Base-by-base conservation (phyloP, 30 jellyfish, hydroid and myxozoan genomes). In the Aurelia coerulea region DNA sequence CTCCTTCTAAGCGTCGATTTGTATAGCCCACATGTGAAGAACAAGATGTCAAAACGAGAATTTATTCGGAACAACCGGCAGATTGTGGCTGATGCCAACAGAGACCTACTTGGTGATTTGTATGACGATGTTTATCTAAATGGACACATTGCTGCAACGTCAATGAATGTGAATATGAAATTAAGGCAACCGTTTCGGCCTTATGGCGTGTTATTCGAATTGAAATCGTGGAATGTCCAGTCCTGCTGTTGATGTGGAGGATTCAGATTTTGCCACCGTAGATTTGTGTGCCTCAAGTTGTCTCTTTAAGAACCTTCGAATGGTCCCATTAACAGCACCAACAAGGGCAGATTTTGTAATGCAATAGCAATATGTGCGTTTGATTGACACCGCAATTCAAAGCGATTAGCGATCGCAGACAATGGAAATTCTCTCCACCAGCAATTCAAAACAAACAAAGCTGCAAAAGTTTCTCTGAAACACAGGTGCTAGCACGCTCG, bases 41-140 rank as follows among this genome's bases (percentile, higher is more conserved):
- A 91, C 87, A 95, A 95, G 73, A 95, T 95, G 99, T 90, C 99
- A 13, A 95, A 95, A 66, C 96, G 99, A 14, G 99, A 95, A 77
- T 95, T 90, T 88, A 95, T 95, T 68, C 95, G 97, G 11, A 95
- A 95, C 81, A 95, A 91, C 78, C 96, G 97, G 52, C 99, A 90
- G 33, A 93, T 95, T 23, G 83, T 95, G 13, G 85, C 90, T 0
- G 97, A 95, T 53, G 95, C 84, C 58, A 85, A 78, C 86, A 68
- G 88, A 50, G 99, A 95, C n/a, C 67, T 79, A 39, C 95, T 95
- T 34, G 94, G 99, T 32, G 99, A 95, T 75, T 86, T 95, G 62
- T 95, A 95, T 68, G 99, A 95, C 64, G 99, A 95, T 74, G 97
- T 95, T 34, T 95, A 95, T 73, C 87, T 95, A 19, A 90, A 90